Evolutionary conservation across 2,113 vertebrate species (phyloP).

Genomic region (Geothlypis trichas): DNA sequence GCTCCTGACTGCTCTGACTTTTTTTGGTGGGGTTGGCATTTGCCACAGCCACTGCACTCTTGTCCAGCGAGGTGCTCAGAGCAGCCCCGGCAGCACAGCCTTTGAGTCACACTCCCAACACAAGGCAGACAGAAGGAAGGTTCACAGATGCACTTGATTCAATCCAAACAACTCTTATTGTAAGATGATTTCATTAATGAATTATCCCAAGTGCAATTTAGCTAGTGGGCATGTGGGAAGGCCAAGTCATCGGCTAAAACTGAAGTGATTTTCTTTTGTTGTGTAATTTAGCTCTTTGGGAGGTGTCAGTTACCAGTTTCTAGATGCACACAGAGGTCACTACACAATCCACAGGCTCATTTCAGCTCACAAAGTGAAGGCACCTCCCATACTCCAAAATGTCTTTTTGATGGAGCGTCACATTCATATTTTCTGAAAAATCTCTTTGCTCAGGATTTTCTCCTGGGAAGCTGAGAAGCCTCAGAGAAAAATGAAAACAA

Average conservation of each 20-base stretch:
- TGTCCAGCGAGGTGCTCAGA: not conserved
- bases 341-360: not conserved
- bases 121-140: not conserved
- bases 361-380: not conserved
- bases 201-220: not conserved
- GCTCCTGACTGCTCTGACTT: not conserved
- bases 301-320: not conserved
- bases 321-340: not conserved
- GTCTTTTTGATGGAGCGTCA: not conserved
- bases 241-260: not conserved
- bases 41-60: fast-evolving
- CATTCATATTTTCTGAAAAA: no score
- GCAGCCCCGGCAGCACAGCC: not conserved
- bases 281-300: not conserved
- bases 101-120: not conserved
- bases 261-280: not conserved
- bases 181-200: constrained; percentile 37
- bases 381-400: not conserved
- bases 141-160: not conserved
- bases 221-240: not conserved
- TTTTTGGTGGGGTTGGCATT: not conserved
- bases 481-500: no score
- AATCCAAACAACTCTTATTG: not conserved
- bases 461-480: no score
- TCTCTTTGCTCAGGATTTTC: no score